Base-by-base conservation (phyloP, 2,888 invertebrate genomes). In the Tanytarsus gracilentus region DNA sequence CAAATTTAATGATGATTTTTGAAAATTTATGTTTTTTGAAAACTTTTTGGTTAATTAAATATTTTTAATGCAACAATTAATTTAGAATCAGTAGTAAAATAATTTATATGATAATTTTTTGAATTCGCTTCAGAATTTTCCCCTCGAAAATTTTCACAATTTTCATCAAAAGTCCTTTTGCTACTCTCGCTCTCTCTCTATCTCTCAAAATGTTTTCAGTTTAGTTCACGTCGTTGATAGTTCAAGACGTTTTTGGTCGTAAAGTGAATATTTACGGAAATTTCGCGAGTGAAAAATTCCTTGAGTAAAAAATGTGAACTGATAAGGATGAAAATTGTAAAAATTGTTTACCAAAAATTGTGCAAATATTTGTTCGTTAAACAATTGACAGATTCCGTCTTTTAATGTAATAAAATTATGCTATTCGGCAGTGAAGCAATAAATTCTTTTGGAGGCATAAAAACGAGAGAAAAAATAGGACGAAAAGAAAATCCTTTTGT, bases 241-340 rank as follows among this genome's bases (percentile, higher is more conserved):
- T 29, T 48, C 21, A 27, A 48, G 58, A 44, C 58, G 58, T n/a
- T 16, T 25, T 7, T 16, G 11, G 14, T 9, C 8, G 8, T 7
- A 14, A 49, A 23, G 27, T 3, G 49, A 49, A 49, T 14, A 26
- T 40, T 40, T 40, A 14, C 18, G 7, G 33, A 39, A 55, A 23
- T 29, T n/a, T 30, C 58, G 44, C 48, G 48, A 58, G 58, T 58
- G 44, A 58, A 58, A 58, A 48, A 11, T 39, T n/a, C 18, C 40
- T 26, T 25, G 8, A 18, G 9, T n/a, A 2, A 16, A 18, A 18
- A 18, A n/a, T 18, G 16, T 21, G 16, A 21, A 3, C 8, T 21
- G n/a, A 8, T 30, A 44, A 58, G 48, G 16, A 30, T 58, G 44
- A 36, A 53, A 18, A 18, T 16, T 44, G 18, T 53, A 39, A 36